These are phyloP conservation scores for Suncus etruscus DNA, from an alignment of 2,113 vertebrate species.

Conservation along the genomic window DNA sequence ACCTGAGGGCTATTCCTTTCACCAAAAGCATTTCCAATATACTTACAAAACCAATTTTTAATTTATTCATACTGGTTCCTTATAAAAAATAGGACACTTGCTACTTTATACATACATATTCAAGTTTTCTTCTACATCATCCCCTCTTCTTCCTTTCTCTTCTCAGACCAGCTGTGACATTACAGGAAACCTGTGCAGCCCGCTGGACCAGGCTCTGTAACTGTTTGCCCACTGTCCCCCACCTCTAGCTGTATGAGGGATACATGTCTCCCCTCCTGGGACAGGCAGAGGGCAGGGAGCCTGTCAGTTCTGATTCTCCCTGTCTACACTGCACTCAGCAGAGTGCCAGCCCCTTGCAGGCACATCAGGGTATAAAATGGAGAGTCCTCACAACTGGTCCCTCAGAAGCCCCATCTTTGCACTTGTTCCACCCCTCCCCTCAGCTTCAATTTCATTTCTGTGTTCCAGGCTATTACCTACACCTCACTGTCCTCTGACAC, in stretches of 20 bases:
- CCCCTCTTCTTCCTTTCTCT: no score
- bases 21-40: no score
- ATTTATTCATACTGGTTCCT: slow-evolving; percentile 30
- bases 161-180: no score
- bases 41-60: neutral
- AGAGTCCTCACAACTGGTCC: no score
- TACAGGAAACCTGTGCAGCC: no score
- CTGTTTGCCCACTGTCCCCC: neutral
- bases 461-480: neutral
- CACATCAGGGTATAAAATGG: neutral
- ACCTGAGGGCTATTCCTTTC: no score
- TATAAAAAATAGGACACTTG: slow-evolving; percentile 10
- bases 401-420: no score
- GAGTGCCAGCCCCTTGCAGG: neutral
- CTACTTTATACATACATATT: neutral
- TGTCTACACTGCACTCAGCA: neutral
- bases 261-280: no score
- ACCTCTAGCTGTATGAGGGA: neutral
- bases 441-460: neutral
- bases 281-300: neutral
- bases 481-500: neutral
- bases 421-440: no score
- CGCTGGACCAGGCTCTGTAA: no score
- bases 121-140: neutral
- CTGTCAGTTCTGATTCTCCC: neutral